phyloP scores from a whole-genome alignment of 1,140 invertebrate genomes.

The Glossosoma conforme region DNA sequence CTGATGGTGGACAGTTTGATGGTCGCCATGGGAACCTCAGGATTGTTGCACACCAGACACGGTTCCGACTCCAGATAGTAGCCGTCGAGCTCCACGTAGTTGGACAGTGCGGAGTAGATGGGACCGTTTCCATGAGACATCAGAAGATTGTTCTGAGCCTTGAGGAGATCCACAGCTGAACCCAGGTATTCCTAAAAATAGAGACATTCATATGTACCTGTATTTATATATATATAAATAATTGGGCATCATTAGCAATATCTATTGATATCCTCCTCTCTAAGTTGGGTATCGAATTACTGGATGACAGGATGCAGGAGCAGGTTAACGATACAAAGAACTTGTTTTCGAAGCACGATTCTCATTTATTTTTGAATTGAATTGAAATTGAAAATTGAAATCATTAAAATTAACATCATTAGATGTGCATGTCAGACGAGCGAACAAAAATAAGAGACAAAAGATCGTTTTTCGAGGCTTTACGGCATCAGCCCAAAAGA shows the following conservation, averaged over 20 bases:
- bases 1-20: slow-evolving; percentile 93
- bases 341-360: too few relatives aligned
- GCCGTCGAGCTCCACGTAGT: slow-evolving; percentile 91
- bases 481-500: too few relatives aligned
- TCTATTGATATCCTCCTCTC: too few relatives aligned
- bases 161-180: slow-evolving; percentile 78
- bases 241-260: neutral
- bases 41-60: slow-evolving; percentile 95
- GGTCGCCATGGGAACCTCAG: slow-evolving; percentile 86
- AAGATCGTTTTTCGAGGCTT: too few relatives aligned
- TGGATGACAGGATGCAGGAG: too few relatives aligned
- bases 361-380: too few relatives aligned
- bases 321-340: too few relatives aligned
- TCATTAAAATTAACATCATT: too few relatives aligned
- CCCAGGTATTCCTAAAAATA: slow-evolving; percentile 76
- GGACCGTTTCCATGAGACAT: slow-evolving; percentile 91
- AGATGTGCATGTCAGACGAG: too few relatives aligned
- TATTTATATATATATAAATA: slow-evolving; percentile 33
- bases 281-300: too few relatives aligned
- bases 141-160: slow-evolving; percentile 81
- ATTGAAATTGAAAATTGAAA: too few relatives aligned
- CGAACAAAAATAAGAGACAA: too few relatives aligned
- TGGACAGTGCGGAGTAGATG: slow-evolving; percentile 85
- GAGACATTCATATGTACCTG: slow-evolving; percentile 43
- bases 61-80: slow-evolving; percentile 96